These are phyloP conservation scores for Eulithis prunata DNA, from an alignment of 2,888 invertebrate species.

Conservation along the genomic window DNA sequence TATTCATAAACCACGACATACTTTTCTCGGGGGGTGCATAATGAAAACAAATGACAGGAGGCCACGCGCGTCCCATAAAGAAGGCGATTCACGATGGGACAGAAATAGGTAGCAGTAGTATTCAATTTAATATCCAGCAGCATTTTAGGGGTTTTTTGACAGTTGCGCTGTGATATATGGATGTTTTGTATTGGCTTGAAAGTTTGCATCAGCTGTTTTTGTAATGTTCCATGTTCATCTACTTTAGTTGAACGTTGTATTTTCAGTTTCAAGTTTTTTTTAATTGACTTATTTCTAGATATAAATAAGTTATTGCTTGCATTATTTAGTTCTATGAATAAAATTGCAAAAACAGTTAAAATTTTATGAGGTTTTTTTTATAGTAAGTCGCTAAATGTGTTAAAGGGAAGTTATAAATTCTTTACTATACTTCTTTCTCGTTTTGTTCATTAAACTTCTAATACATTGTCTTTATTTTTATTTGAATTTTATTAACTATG, in stretches of 20 bases:
- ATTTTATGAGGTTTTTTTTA: too few species aligned
- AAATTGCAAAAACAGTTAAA: too few species aligned
- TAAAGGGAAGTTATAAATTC: too few species aligned
- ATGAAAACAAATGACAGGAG: slow-evolving; percentile 80
- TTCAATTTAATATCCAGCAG: slow-evolving; percentile 65
- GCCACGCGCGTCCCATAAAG: slow-evolving; percentile 75
- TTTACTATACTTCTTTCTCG: too few species aligned
- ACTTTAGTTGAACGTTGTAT: slow-evolving; percentile 3
- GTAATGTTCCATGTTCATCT: slow-evolving; percentile 25
- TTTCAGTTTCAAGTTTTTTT: not conserved
- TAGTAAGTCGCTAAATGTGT: too few species aligned
- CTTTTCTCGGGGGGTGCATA: slow-evolving; percentile 64
- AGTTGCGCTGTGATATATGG: slow-evolving; percentile 55
- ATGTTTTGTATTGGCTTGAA: slow-evolving; percentile 57
- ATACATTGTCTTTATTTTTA: slow-evolving; percentile 1
- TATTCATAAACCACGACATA: slow-evolving; percentile 44
- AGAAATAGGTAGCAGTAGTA: slow-evolving; percentile 64
- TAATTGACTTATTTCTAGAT: not conserved
- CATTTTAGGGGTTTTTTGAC: slow-evolving; percentile 56
- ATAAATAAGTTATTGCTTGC: too few species aligned
- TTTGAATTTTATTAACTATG: slow-evolving; percentile 3
- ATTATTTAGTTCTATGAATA: too few species aligned
- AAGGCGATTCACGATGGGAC: slow-evolving; percentile 72
- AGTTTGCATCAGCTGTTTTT: slow-evolving; percentile 53
- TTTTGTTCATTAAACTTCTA: not conserved